Conservation (phyloP, 2,113 vertebrate genomes). For the Cacatua alba region DNA sequence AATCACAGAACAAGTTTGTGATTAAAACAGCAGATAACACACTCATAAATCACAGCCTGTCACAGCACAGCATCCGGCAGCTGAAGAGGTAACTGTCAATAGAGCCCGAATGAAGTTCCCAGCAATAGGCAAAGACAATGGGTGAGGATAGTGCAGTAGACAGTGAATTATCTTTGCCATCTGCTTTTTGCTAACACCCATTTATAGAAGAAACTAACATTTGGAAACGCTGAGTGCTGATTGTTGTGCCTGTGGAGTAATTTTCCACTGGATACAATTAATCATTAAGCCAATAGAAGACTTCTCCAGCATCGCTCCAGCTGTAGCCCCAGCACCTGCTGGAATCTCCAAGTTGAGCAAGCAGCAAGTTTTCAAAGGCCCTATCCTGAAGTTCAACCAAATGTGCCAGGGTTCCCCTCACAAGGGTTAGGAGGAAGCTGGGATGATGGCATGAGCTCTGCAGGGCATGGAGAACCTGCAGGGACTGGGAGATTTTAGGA, state of each 20-base stretch:
- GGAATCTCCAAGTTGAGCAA: neutral
- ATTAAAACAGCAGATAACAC: neutral
- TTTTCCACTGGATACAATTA: slow-evolving; percentile 36
- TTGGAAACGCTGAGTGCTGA: slow-evolving; percentile 47
- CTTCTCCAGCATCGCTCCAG: neutral
- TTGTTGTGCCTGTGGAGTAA: slow-evolving; percentile 35
- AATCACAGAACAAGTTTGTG: neutral
- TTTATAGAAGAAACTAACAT: slow-evolving; percentile 58
- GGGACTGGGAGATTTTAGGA: neutral
- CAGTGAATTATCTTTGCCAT: slow-evolving; percentile 62
- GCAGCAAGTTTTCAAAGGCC: neutral
- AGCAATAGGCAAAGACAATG: neutral
- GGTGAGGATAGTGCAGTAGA: neutral
- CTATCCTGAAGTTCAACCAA: rapidly evolving
- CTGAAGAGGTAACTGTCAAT: neutral
- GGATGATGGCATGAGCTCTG: rapidly evolving
- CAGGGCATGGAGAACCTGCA: neutral
- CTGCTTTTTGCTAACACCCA: slow-evolving; percentile 59
- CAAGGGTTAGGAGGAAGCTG: neutral
- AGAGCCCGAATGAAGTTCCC: neutral
- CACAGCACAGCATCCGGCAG: neutral
- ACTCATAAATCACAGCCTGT: neutral
- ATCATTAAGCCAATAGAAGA: slow-evolving; percentile 20
- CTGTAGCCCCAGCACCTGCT: neutral
- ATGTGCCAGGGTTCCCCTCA: neutral